These are phyloP conservation scores for Halcyon senegalensis DNA, from an alignment of 2,113 vertebrate species.

Conservation along the genomic window DNA sequence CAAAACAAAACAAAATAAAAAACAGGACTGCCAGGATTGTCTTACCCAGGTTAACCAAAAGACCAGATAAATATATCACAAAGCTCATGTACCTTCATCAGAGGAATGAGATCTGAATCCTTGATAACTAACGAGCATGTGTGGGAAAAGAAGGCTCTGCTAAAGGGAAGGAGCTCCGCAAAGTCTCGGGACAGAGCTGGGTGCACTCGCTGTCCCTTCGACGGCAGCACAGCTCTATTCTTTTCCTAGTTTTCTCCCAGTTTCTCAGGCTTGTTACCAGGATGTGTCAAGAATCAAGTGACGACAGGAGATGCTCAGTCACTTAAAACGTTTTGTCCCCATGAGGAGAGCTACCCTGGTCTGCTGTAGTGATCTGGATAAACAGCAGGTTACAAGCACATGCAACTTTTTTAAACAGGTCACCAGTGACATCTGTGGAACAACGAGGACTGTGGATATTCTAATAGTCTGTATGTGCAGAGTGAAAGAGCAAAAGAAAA, in stretches of 20 bases:
- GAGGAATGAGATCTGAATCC: neutral
- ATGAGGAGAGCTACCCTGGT: neutral
- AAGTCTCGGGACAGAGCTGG: neutral
- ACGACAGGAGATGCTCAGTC: neutral
- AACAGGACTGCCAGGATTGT: neutral
- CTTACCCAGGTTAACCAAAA: neutral
- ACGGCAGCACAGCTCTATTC: neutral
- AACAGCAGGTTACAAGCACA: neutral
- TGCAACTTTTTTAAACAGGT: neutral
- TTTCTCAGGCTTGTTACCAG: neutral
- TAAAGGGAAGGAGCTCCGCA: neutral
- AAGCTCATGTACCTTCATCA: neutral
- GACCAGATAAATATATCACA: neutral
- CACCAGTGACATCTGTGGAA: neutral
- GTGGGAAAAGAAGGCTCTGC: neutral
- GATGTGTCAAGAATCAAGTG: neutral
- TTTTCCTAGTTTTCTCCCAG: neutral
- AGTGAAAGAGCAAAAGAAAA: neutral
- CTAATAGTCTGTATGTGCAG: accelerated
- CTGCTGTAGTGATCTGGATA: neutral
- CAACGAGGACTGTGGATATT: neutral
- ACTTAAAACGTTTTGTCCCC: neutral
- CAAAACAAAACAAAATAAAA: too few species aligned
- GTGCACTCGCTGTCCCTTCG: neutral
- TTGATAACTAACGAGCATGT: neutral